phyloP scores from a whole-genome alignment of 2,888 invertebrate species.

The Heteromurus nitidus region DNA sequence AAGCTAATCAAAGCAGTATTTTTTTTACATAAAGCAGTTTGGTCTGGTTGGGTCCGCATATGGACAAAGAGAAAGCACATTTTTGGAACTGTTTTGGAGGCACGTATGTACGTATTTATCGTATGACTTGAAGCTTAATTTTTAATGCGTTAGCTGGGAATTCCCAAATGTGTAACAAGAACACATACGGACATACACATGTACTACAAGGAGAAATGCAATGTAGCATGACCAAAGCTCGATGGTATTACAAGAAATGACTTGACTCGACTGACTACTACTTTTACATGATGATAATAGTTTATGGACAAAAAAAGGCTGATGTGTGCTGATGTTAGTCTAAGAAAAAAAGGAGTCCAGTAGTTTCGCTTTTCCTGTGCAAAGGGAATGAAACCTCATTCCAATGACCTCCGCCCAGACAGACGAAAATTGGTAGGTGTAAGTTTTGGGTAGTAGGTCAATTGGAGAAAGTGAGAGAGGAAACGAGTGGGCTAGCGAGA shows the following conservation, averaged over 20 bases:
- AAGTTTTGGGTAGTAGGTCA: not conserved
- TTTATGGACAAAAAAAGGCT: not conserved
- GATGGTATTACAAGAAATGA: not conserved
- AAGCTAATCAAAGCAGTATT: no score
- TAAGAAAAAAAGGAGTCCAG: constrained; percentile 19
- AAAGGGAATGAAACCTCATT: no score
- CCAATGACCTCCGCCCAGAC: not conserved
- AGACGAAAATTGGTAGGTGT: constrained; percentile 7
- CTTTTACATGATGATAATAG: no score
- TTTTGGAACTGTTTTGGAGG: not conserved
- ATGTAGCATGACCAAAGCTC: constrained; percentile 8
- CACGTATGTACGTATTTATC: not conserved
- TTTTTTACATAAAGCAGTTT: no score
- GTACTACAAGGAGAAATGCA: constrained; percentile 13
- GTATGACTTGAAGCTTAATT: no score
- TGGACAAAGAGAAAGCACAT: not conserved
- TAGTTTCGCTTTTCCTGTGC: no score
- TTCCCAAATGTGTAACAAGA: no score
- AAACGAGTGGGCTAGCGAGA: not conserved
- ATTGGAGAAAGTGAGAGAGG: not conserved
- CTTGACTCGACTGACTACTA: not conserved
- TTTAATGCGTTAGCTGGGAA: no score
- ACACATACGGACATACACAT: no score
- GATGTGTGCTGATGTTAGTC: not conserved
- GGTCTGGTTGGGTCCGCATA: no score